These are phyloP conservation scores for Echeneis naucrates DNA, from an alignment of 2,797 vertebrate species.

Conservation along the genomic window DNA sequence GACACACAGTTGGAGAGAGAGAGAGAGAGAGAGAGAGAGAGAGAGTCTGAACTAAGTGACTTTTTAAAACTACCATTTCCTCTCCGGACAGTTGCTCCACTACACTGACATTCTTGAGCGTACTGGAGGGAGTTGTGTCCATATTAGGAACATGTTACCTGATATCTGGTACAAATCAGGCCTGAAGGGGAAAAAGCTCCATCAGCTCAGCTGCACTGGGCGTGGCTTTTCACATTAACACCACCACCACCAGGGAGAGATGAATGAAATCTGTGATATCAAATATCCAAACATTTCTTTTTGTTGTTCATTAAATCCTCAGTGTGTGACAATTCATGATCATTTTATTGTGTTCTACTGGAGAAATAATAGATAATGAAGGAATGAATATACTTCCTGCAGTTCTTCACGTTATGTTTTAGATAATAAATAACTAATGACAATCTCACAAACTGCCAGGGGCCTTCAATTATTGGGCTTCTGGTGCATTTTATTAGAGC, in stretches of 20 bases:
- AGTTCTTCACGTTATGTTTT: no score
- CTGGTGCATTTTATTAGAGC: no score
- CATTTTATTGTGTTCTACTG: no score
- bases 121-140: slow-evolving; percentile 68
- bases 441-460: no score
- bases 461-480: no score
- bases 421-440: no score
- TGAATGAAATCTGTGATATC: not conserved
- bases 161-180: slow-evolving; percentile 61
- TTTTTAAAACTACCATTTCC: slow-evolving; percentile 63
- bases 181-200: slow-evolving; percentile 24
- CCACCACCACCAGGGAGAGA: not conserved
- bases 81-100: slow-evolving; percentile 45
- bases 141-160: slow-evolving; percentile 79
- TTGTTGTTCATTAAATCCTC: no score
- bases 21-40: slow-evolving; percentile 1
- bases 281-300: not conserved
- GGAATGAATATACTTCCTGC: no score
- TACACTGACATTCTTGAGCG: slow-evolving; percentile 66
- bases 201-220: slow-evolving; percentile 26
- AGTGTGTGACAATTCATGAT: no score
- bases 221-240: slow-evolving; percentile 19
- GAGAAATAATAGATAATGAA: no score
- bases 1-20: not conserved
- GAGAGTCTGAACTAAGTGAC: slow-evolving; percentile 18